Conservation (phyloP, 2,888 invertebrate species). For the Pocota personata region DNA sequence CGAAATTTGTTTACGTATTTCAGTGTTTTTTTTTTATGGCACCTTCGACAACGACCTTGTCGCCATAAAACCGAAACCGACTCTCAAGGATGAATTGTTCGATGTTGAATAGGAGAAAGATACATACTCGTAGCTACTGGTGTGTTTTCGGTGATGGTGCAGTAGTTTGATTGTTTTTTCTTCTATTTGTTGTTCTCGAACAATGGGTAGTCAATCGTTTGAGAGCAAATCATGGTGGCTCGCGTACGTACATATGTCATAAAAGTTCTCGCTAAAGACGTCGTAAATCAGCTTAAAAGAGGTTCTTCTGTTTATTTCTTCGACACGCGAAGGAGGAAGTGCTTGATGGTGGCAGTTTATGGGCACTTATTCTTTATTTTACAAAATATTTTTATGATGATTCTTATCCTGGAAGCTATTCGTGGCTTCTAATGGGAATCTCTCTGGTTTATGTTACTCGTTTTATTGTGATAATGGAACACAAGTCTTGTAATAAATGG, state of each 20-base stretch:
- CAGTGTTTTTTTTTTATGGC: neutral
- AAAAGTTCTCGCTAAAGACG: constrained; percentile 28
- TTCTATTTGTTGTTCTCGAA: neutral
- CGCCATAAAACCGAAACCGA: neutral
- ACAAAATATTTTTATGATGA: neutral
- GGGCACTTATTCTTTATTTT: neutral
- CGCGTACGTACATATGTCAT: constrained; percentile 2
- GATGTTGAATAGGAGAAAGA: neutral
- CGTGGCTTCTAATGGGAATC: neutral
- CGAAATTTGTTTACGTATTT: neutral
- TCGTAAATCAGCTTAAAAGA: constrained; percentile 34
- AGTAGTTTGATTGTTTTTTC: neutral
- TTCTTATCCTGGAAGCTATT: neutral
- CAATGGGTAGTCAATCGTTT: neutral
- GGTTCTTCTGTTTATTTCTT: neutral
- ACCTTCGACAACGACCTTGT: constrained; percentile 15
- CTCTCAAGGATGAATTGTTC: constrained; percentile 3
- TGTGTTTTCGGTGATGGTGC: neutral
- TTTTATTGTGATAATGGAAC: neutral
- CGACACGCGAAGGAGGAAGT: neutral
- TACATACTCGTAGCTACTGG: neutral
- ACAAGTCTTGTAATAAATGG: neutral
- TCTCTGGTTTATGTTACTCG: neutral
- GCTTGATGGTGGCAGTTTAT: neutral
- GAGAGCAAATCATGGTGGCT: neutral